phyloP scores from a whole-genome alignment of 2,888 invertebrate species.

The Apocheima hispidaria region DNA sequence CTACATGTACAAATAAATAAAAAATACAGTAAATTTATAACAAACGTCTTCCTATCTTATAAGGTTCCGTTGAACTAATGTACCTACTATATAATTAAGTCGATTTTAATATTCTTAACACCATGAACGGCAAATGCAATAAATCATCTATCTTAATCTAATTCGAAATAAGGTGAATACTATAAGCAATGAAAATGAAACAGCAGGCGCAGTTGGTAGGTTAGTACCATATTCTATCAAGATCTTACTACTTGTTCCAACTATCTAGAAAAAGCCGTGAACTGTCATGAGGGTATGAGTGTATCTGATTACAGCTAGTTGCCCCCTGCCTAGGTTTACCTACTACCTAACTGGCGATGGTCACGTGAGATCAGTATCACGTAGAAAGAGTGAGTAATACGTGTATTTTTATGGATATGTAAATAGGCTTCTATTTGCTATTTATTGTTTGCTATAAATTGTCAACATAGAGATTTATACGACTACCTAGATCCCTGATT shows the following conservation, averaged over 20 bases:
- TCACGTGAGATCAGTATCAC: constrained; percentile 45
- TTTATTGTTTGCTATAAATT: constrained; percentile 30
- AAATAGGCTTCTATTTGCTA: constrained; percentile 37
- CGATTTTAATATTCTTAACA: too few relatives aligned
- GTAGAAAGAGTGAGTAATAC: constrained; percentile 25
- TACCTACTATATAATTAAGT: too few relatives aligned
- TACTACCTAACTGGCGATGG: constrained; percentile 25
- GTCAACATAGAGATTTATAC: constrained; percentile 12
- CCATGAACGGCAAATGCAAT: too few relatives aligned
- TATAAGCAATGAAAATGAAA: too few relatives aligned
- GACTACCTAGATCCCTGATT: neutral
- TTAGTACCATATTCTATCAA: too few relatives aligned
- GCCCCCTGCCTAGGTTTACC: neutral
- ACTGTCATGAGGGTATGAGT: neutral
- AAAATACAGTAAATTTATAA: too few relatives aligned
- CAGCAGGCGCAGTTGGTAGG: too few relatives aligned
- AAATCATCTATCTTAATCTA: too few relatives aligned
- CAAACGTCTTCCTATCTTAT: too few relatives aligned
- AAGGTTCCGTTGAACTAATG: too few relatives aligned
- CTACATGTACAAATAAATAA: too few relatives aligned
- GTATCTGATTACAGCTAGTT: neutral
- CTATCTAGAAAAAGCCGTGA: neutral
- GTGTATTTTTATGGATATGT: constrained; percentile 42
- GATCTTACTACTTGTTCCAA: neutral
- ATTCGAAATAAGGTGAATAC: too few relatives aligned